Evolutionary conservation across 1,140 invertebrate genomes (phyloP), one percentile per base, ranked within the genome.

Genomic region (Glomeris maerens): DNA sequence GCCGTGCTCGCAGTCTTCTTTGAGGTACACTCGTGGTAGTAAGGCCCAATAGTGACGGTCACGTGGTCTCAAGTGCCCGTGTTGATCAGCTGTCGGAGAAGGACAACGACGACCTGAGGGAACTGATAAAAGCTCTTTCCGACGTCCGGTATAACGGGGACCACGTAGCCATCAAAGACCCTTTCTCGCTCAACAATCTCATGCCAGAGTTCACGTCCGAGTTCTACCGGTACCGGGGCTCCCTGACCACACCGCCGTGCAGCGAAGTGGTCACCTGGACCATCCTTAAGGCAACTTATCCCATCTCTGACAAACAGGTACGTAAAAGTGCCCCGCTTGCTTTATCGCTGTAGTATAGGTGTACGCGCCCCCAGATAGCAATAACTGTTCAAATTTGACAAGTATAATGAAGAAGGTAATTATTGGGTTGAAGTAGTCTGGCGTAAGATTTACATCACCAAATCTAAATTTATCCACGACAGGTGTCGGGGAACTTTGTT

Each of bases 1-100:
- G 74, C 77, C 2, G 83, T 85, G 1, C 58, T 86, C 1, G 79
- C 71, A 2, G 73, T 83, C 31, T 66, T 85, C 17, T 80, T 81
- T 48, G 67, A 81, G 62, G 79, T 82, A 52, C 25, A n/a, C 29
- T 26, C n/a, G 31, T 13, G 31, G 31, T n/a, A n/a, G n/a, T n/a
- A n/a, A n/a, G n/a, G n/a, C n/a, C n/a, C n/a, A n/a, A n/a, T n/a
- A n/a, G n/a, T n/a, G n/a, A n/a, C n/a, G n/a, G n/a, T n/a, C n/a
- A n/a, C n/a, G n/a, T n/a, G n/a, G n/a, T n/a, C n/a, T n/a, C n/a
- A n/a, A n/a, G n/a, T n/a, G n/a, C n/a, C n/a, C 17, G 5, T 42
- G 20, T 42, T 21, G 20, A 5, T 10, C 5, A 42, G 40, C 4
- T 42, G 17, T 5, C 4, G 5, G 40, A 42, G 25, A 42, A 42